Conservation (phyloP, 2,797 vertebrate genomes). For the Liparis tanakae region DNA sequence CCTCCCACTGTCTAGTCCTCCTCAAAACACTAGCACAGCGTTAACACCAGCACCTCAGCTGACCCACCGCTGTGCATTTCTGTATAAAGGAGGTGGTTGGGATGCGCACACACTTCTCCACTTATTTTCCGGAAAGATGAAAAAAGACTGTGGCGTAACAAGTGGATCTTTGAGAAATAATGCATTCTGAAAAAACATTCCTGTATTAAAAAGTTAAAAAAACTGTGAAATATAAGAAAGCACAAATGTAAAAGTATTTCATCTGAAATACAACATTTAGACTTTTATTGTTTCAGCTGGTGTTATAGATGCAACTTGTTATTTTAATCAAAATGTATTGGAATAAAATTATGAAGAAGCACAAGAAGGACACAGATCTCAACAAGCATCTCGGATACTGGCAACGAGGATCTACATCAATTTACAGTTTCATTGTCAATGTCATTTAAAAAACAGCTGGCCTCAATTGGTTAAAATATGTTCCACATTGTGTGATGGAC, state of each 20-base stretch:
- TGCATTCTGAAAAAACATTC: conserved; percentile 5
- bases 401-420: not conserved
- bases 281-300: not conserved
- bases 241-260: not conserved
- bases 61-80: conserved; percentile 53
- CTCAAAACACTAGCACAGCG: conserved; percentile 77
- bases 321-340: not conserved
- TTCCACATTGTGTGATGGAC: not conserved
- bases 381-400: not conserved
- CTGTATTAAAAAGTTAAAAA: conserved; percentile 5
- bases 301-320: not conserved
- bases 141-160: conserved; percentile 9
- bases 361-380: not conserved
- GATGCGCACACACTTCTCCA: conserved; percentile 30
- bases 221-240: not conserved
- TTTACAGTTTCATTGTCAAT: not conserved
- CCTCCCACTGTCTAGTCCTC: conserved; percentile 78
- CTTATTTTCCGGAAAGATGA: conserved; percentile 38
- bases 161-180: conserved; percentile 6
- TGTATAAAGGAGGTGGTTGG: conserved; percentile 35
- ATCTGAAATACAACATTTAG: not conserved
- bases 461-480: not conserved
- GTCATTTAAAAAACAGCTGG: not conserved
- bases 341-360: not conserved
- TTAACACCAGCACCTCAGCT: conserved; percentile 68